Conservation (phyloP, 2,113 vertebrate genomes). For the Nansenia antarctica region DNA sequence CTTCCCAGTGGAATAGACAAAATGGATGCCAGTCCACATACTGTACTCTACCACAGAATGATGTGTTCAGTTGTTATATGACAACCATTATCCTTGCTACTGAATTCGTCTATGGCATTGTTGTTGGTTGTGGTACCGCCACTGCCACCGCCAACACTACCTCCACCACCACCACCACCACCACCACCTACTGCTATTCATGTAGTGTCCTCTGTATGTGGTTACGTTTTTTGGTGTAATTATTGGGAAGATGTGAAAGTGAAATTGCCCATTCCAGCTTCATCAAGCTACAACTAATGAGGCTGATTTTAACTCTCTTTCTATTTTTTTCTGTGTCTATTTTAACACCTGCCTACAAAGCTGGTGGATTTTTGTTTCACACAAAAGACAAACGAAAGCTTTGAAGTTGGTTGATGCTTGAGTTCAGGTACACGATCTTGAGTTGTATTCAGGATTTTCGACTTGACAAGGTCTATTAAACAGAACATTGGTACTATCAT, state of each 20-base stretch:
- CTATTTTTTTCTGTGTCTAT: not conserved
- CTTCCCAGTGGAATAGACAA: not conserved
- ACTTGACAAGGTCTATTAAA: no score
- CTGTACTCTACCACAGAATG: no score
- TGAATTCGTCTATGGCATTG: slow-evolving; percentile 9
- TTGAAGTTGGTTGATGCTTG: not conserved
- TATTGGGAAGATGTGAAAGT: slow-evolving; percentile 32
- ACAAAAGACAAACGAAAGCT: not conserved
- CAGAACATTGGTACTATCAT: no score
- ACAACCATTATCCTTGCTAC: slow-evolving; percentile 10
- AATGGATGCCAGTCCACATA: slow-evolving; percentile 11
- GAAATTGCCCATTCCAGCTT: slow-evolving; percentile 21
- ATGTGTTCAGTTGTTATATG: no score
- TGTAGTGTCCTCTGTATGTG: slow-evolving; percentile 17
- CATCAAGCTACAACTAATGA: slow-evolving; percentile 14
- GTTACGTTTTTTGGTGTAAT: slow-evolving; percentile 28
- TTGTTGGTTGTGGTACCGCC: no score
- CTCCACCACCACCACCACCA: no score
- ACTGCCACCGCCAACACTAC: no score
- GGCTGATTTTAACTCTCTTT: slow-evolving; percentile 12
- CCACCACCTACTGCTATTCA: slow-evolving; percentile 32
- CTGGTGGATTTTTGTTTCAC: not conserved
- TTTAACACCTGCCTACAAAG: not conserved
- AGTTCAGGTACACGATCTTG: no score
- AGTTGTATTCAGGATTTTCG: no score